Percentiles rank a stretch among this genome's conserved stretches.
These are phyloP conservation scores for Hydractinia symbiolongicarpus DNA, from an alignment of 30 jellyfish, hydroid and myxozoan genomes.

Conservation along the genomic window DNA sequence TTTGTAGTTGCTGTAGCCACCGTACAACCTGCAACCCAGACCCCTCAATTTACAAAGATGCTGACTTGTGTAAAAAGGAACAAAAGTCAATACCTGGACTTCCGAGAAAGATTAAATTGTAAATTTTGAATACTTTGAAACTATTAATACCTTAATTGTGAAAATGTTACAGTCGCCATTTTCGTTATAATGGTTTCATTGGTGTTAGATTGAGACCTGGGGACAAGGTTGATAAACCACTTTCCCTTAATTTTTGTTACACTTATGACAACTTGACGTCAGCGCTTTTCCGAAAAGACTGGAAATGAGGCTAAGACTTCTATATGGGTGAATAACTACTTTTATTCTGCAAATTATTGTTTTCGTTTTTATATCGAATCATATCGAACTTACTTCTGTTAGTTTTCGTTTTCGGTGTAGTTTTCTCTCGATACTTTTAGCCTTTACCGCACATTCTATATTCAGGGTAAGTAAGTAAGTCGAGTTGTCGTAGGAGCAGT, in stretches of 20 bases:
- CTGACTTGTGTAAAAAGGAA: not conserved
- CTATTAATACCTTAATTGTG: too few species aligned
- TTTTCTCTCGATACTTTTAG: not conserved
- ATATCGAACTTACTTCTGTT: slow-evolving; percentile 2
- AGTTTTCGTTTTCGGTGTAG: not conserved
- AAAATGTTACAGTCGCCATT: too few species aligned
- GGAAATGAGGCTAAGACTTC: too few species aligned
- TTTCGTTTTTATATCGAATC: not conserved
- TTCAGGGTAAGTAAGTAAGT: slow-evolving; percentile 31
- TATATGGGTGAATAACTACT: too few species aligned
- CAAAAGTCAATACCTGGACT: not conserved
- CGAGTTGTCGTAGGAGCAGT: slow-evolving; percentile 11
- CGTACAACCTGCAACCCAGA: slow-evolving; percentile 11
- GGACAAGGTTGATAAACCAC: too few species aligned
- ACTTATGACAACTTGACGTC: too few species aligned
- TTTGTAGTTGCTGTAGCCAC: slow-evolving; percentile 4
- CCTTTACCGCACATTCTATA: slow-evolving; percentile 2
- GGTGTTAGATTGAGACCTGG: too few species aligned
- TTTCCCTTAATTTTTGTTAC: too few species aligned
- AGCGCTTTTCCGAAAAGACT: too few species aligned
- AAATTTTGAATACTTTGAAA: too few species aligned
- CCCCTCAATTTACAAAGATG: not conserved
- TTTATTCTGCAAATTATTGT: too few species aligned
- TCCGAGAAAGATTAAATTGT: not conserved
- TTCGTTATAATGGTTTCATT: too few species aligned